phyloP scores from a whole-genome alignment of 2,113 vertebrate genomes.

The Solea solea region DNA sequence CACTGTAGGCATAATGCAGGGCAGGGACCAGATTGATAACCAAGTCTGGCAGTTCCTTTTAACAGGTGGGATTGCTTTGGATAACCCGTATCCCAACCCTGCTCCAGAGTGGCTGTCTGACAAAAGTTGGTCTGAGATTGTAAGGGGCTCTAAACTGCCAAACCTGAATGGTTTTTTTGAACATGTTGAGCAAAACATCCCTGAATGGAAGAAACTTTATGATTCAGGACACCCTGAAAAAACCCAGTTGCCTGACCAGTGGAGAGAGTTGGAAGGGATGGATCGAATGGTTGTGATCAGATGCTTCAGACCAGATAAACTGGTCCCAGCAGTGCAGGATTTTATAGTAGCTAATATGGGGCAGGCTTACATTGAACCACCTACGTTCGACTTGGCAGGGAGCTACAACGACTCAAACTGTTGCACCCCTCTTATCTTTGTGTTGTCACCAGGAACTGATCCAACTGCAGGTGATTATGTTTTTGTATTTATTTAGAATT shows the following conservation, averaged over 20 bases:
- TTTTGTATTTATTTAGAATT: no score
- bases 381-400: conserved; percentile 89
- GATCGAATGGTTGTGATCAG: conserved; percentile 87
- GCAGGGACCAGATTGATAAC: conserved; percentile 81
- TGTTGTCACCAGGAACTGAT: conserved; percentile 91
- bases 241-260: conserved; percentile 83
- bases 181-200: conserved; percentile 75
- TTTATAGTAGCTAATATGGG: conserved; percentile 90
- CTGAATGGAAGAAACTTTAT: conserved; percentile 87
- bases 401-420: conserved; percentile 91
- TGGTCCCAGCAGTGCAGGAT: conserved; percentile 85
- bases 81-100: conserved; percentile 90
- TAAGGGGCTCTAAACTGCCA: conserved; percentile 84
- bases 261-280: conserved; percentile 79
- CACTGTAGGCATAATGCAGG: conserved; percentile 89
- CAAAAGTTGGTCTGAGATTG: conserved; percentile 90
- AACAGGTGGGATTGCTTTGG: conserved; percentile 90
- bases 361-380: conserved; percentile 85
- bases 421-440: conserved; percentile 90
- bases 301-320: conserved; percentile 92
- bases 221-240: conserved; percentile 87
- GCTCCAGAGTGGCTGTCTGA: conserved; percentile 89
- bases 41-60: conserved; percentile 89
- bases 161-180: conserved; percentile 81
- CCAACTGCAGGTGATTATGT: conserved; percentile 89